phyloP scores from a whole-genome alignment of 2,888 invertebrate species.

The Spilosoma lubricipeda region DNA sequence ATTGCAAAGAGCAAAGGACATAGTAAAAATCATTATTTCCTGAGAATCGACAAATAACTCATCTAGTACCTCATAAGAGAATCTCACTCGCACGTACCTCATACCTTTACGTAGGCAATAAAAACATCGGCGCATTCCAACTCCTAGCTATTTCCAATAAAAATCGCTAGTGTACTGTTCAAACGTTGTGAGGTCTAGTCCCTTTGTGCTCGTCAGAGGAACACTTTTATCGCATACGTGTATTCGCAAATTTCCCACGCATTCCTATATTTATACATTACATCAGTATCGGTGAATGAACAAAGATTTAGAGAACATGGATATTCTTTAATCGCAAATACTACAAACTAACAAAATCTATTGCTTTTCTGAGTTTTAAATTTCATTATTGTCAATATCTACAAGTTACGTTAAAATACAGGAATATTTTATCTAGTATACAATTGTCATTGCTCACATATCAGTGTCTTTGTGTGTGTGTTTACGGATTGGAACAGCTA shows the following conservation, averaged over 20 bases:
- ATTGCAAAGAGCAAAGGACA: no score
- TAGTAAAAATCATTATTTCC: no score
- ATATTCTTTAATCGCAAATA: conserved; percentile 13
- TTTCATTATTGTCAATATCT: not conserved
- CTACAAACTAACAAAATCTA: not conserved
- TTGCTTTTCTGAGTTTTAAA: not conserved
- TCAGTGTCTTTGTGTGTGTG: no score
- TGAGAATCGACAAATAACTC: not conserved
- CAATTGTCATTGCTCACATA: no score
- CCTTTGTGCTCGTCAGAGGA: conserved; percentile 31
- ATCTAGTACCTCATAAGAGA: not conserved
- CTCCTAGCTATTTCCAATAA: conserved; percentile 45
- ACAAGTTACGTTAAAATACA: no score
- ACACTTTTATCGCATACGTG: conserved; percentile 27
- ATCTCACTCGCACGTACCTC: not conserved
- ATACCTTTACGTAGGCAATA: conserved; percentile 15
- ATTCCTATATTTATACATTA: conserved; percentile 52
- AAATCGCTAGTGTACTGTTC: conserved; percentile 26
- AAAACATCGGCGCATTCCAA: conserved; percentile 17
- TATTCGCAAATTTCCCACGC: conserved; percentile 48
- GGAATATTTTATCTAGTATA: no score
- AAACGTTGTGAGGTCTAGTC: conserved; percentile 18
- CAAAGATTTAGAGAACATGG: conserved; percentile 26
- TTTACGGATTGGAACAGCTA: no score
- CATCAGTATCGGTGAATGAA: conserved; percentile 30